Base-by-base conservation (phyloP, 2,888 invertebrate species). In the Ametastegia equiseti region DNA sequence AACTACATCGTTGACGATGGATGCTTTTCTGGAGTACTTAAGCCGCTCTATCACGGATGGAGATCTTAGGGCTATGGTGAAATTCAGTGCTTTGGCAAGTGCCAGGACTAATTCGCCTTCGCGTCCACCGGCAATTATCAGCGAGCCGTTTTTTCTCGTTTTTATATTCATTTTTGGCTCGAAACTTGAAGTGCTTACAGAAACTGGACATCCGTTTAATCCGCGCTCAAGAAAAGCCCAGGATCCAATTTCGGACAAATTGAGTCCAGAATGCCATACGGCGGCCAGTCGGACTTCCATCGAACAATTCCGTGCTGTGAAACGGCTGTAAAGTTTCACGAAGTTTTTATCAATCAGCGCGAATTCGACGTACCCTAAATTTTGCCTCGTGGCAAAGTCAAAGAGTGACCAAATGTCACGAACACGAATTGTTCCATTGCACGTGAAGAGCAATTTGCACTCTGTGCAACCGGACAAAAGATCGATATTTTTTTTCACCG, bases 121-220 rank as follows among this genome's bases (percentile, higher is more conserved):
- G 39, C 39, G 23, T 9, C 78, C 78, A 0, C 60, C 78, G 9
- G 19, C 15, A 23, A 78, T 60, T 0, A 15, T 30, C n/a, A 57
- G 19, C 23, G 42, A 30, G 30, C 78, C 60, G 13, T 57, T 60
- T 27, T 30, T 3, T 36, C 23, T 57, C 3, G 23, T 54, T 42
- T 42, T 6, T 23, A 78, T n/a, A 4, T 54, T 33, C 73, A 75
- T 75, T 75, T 75, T 75, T 19, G 73, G 73, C 30, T 33, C 50
- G n/a, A 75, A 75, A 60, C 33, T 60, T 36, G 57, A 30, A 3
- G 60, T 39, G 60, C 60, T 78, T n/a, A 60, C 27, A 7, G 50
- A 50, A 19, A 75, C 50, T 33, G 73, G 33, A 36, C 73, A 75
- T 19, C 73, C 73, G 50, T 75, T 75, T 3, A 54, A 36, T 19